A percentile compares a stretch with the other conserved stretches of the same genome.
Conservation (phyloP, 2,113 vertebrate species). For the Rhinoptilus africanus region DNA sequence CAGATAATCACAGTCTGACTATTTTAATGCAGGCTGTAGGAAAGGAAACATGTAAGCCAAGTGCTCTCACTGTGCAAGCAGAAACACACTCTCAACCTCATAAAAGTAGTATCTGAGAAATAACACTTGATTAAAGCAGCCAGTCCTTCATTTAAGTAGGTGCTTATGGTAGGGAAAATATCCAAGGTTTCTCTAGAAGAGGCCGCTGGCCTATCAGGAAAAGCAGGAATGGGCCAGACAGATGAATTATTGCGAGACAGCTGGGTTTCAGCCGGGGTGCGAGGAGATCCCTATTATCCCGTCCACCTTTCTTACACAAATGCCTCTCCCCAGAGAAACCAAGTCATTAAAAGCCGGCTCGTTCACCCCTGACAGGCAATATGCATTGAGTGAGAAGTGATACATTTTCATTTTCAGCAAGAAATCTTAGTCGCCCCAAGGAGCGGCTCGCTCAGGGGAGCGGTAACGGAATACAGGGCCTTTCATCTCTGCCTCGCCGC, state of each 20-base stretch:
- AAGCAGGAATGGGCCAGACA: background rate
- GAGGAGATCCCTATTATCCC: slow-evolving; percentile 41
- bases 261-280: slow-evolving; percentile 9
- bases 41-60: slow-evolving; percentile 54
- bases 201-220: background rate
- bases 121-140: slow-evolving; percentile 51
- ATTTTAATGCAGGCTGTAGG: slow-evolving; percentile 49
- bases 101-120: slow-evolving; percentile 57
- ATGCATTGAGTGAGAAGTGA: slow-evolving; percentile 44
- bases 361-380: slow-evolving; percentile 31
- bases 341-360: slow-evolving; percentile 3
- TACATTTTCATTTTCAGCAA: slow-evolving; percentile 36
- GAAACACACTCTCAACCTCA: slow-evolving; percentile 20
- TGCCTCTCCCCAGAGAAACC: slow-evolving; percentile 38
- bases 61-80: slow-evolving; percentile 40
- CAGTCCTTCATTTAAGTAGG: slow-evolving; percentile 50
- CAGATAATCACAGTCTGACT: slow-evolving; percentile 58
- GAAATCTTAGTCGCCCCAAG: slow-evolving; percentile 45
- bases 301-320: slow-evolving; percentile 23
- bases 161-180: slow-evolving; percentile 44
- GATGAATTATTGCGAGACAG: slow-evolving; percentile 17
- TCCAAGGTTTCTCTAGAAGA: slow-evolving; percentile 29
- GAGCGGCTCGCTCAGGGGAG: background rate
- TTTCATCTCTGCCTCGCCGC: background rate
- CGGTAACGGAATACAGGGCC: background rate